These are phyloP conservation scores for Lophura swinhoii DNA, from an alignment of 2,797 vertebrate genomes.

Conservation along the genomic window DNA sequence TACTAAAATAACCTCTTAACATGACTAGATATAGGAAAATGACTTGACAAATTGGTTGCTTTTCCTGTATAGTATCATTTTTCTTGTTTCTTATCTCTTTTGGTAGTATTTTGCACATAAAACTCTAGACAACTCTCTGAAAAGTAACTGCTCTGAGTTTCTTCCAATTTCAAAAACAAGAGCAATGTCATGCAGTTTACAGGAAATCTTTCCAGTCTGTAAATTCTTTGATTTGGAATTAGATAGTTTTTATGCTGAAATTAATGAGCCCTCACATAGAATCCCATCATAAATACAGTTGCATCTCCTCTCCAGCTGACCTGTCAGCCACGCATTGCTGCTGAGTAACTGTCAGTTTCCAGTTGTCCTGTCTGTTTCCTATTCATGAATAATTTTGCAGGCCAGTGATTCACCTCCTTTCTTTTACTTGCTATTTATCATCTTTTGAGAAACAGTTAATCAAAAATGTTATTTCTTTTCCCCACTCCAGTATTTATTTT, in stretches of 20 bases:
- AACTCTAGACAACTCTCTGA: neutral
- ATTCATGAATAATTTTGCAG: neutral
- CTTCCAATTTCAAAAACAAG: slow-evolving; percentile 3
- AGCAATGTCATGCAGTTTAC: neutral
- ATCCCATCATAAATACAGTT: neutral
- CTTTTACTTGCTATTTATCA: neutral
- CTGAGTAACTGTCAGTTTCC: neutral
- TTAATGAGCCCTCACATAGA: neutral
- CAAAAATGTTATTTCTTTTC: neutral
- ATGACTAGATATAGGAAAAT: neutral
- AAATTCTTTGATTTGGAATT: neutral
- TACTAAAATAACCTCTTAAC: neutral
- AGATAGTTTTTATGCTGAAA: neutral
- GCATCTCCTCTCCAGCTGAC: neutral
- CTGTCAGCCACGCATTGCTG: accelerated
- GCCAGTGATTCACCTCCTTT: neutral
- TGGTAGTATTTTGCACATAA: neutral
- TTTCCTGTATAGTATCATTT: neutral
- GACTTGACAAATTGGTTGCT: neutral
- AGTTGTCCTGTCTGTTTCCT: neutral
- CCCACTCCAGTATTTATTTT: neutral
- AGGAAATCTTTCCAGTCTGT: neutral
- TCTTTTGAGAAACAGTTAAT: neutral
- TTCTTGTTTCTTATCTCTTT: neutral
- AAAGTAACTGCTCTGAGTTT: neutral